Base-by-base conservation (phyloP, 2,888 invertebrate genomes). In the Iselma pallidipennis region DNA sequence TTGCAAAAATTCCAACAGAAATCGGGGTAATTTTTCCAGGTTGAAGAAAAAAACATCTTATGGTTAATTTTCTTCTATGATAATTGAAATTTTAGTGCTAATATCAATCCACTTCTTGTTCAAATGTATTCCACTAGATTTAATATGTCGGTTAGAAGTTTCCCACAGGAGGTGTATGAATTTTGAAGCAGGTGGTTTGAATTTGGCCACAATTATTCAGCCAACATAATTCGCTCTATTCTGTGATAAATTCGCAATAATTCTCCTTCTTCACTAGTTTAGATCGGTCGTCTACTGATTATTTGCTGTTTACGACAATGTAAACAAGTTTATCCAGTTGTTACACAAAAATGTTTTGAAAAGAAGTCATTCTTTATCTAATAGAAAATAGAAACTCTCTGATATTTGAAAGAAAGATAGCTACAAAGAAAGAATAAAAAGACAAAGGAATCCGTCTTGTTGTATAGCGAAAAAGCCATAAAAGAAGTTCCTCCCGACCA, bases 401-500 rank as follows among this genome's bases (percentile, higher is more conserved):
- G 78, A 78, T 77, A 76, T 78, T 75, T 71, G 71, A 72, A 70
- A n/a, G n/a, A n/a, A n/a, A n/a, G n/a, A n/a, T n/a, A n/a, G n/a
- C n/a, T n/a, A n/a, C n/a, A n/a, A n/a, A n/a, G n/a, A n/a, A n/a
- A n/a, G 28, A 28, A 7, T 4, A 69, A 73, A 67, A 73, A 75
- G 76, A 79, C 78, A 78, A 78, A 78, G 76, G 69, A 77, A 75
- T 74, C 68, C 72, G 71, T 70, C 74, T 73, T 71, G 69, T 70
- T 48, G 16, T 12, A 12, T 12, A 10, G 45, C n/a, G 12, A 12
- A 31, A 21, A 31, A 70, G 77, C 74, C 76, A 78, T 80, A 80
- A 80, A 79, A 78, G 77, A 74, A 77, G 78, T 76, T 77, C 75
- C 71, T 70, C 71, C 76, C 25, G 74, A 76, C 76, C 76, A 76